phyloP scores from a whole-genome alignment of 1,140 invertebrate genomes.

The Pomacea maculata region DNA sequence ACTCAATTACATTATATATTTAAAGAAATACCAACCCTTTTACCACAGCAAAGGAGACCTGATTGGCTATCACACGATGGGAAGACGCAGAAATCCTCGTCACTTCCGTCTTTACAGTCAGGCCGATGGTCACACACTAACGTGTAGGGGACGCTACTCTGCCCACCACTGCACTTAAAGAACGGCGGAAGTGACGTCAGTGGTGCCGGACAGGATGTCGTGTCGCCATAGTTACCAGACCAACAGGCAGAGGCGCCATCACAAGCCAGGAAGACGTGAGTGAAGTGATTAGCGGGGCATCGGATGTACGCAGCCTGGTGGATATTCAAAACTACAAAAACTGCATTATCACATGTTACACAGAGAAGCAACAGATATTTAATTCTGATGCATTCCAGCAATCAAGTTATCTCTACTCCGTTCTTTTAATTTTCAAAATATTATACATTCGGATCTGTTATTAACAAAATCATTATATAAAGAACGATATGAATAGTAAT shows the following conservation, averaged over 20 bases:
- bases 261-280: conserved; percentile 2
- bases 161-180: background rate
- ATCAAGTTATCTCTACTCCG: too few relatives aligned
- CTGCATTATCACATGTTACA: too few relatives aligned
- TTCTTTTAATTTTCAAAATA: too few relatives aligned
- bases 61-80: background rate
- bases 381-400: too few relatives aligned
- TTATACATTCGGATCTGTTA: too few relatives aligned
- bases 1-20: too few relatives aligned
- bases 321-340: too few relatives aligned
- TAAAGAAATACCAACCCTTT: background rate
- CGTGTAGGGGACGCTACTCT: background rate
- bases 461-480: too few relatives aligned
- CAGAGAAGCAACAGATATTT: too few relatives aligned
- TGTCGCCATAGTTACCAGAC: background rate
- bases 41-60: background rate
- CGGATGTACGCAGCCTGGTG: too few relatives aligned
- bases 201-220: background rate
- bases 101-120: conserved; percentile 9
- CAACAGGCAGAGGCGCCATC: background rate
- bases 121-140: conserved; percentile 10
- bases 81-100: background rate
- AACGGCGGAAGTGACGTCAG: background rate
- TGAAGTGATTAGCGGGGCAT: conserved; percentile 1
- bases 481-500: too few relatives aligned